Base-by-base conservation (phyloP, 2,888 invertebrate genomes). In the Cryptophagus acutangulus region DNA sequence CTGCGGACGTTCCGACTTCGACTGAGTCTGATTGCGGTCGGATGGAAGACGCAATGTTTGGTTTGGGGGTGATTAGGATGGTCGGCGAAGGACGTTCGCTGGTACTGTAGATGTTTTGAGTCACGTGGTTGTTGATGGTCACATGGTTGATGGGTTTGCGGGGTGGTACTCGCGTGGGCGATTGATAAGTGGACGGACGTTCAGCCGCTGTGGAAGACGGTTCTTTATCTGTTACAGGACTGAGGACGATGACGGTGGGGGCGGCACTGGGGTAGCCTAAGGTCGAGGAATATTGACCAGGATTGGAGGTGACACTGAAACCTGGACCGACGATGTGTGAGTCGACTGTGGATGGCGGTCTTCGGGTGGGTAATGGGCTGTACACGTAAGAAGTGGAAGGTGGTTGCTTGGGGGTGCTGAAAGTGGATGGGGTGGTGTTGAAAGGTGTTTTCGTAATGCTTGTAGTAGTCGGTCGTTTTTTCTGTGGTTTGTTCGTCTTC, bases 21-120 rank as follows among this genome's bases (percentile, higher is more conserved):
- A 67, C 61, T 5, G 62, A 52, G 10, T 59, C 58, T 9, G 55
- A 53, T 28, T 60, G 56, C 8, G 35, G 58, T 33, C 53, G 34
- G n/a, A 51, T 43, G 1, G 63, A 54, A 10, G 59, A 57, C 1
- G 60, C 54, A 14, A 62, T 61, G 0, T 75, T 74, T 1, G 83
- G 84, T 61, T 83, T 84, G 2, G 83, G 82, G 2, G 84, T 84
- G 8, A 82, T 83, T 2, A 80, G 70, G 3, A 82, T 72, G 0
- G 82, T 81, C 1, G 82, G 79, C 1, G 75, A 74, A 6, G 81
- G 79, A 37, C 71, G 71, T 17, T 78, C 75, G 5, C 75, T 73
- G 72, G 61, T 65, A 46, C 63, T 66, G 50, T 63, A 77, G 68
- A 54, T 76, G 9, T 77, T 78, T 5, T 78, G 76, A 36, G 74